These are phyloP conservation scores for Phenacoccus solenopsis DNA, from an alignment of 1,140 invertebrate genomes.

Conservation along the genomic window DNA sequence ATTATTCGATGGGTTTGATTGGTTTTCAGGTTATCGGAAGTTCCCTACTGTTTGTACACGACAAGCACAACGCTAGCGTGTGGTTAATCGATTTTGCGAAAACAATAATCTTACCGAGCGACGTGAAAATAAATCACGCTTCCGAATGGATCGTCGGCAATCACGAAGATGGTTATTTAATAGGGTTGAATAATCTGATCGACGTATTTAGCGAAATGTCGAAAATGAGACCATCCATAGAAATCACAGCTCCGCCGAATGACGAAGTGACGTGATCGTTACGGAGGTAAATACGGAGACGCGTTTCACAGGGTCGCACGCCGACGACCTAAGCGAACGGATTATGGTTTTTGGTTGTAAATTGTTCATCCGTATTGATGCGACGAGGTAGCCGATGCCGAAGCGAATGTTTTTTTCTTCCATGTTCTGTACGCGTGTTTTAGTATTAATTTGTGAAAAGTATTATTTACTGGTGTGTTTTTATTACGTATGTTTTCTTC, in stretches of 20 bases:
- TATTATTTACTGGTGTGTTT: too few species aligned
- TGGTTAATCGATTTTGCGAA: conserved; percentile 99
- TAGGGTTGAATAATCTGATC: conserved; percentile 88
- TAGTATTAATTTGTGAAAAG: too few species aligned
- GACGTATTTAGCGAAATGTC: conserved; percentile 58
- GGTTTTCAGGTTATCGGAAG: conserved; percentile 76
- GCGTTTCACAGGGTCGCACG: too few species aligned
- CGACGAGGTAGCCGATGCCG: too few species aligned
- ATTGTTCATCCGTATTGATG: too few species aligned
- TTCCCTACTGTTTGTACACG: conserved; percentile 91
- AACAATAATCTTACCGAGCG: conserved; percentile 60
- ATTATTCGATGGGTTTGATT: conserved; percentile 23
- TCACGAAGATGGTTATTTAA: conserved; percentile 94
- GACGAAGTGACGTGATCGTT: background rate
- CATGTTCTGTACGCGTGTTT: too few species aligned
- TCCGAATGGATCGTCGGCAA: conserved; percentile 88
- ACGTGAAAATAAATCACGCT: conserved; percentile 60
- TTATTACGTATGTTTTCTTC: too few species aligned
- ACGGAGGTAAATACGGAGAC: background rate
- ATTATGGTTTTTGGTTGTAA: too few species aligned
- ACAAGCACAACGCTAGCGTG: conserved; percentile 68
- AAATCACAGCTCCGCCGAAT: conserved; percentile 24
- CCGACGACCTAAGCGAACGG: too few species aligned
- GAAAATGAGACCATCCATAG: conserved; percentile 30
- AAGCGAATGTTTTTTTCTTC: too few species aligned